Evolutionary conservation across 2,797 vertebrate species (phyloP), one percentile per base, ranked within the genome.

Genomic region (Streptopelia turtur): DNA sequence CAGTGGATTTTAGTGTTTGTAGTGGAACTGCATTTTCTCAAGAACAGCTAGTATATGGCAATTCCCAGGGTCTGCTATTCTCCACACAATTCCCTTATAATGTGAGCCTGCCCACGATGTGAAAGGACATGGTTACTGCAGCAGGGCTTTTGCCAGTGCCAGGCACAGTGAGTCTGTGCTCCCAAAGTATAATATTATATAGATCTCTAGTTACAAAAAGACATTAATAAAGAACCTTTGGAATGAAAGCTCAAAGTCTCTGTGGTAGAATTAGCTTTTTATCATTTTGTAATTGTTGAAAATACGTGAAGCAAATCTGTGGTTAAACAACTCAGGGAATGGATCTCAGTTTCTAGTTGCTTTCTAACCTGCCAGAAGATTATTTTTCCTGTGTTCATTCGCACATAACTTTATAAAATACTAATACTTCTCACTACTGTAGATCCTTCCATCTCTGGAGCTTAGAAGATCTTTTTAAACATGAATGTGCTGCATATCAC

Each of bases 101-200:
- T 8, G 6, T 31, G 16, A 50, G 9, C 9, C 5, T 21, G 20
- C 6, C 7, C 13, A 4, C 10, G 10, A 39, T 27, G 37, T 1
- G 37, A 63, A 75, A 81, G 25, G 35, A 33, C 52, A 6, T 23
- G 50, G 65, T 37, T 50, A 10, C 31, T 27, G 31, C 13, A 27
- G 24, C 17, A 77, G 33, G 27, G 5, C 20, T 88, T 72, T 56
- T 0, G 0, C 5, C 23, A 64, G 17, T 6, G 27, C 5, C 2
- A 77, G 49, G 4, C 25, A 68, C 2, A 3, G 25, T 9, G 33
- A 60, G 7, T 43, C 33, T 76, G 7, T 47, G 61, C 30, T 90
- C 28, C 14, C 10, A 33, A 60, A 3, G 15, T 10, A 70, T 16
- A 11, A 16, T 20, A 78, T 65, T 64, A 25, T 39, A 24, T 60